Percentiles rank a stretch among this genome's conserved stretches.
These are phyloP conservation scores for Austrolebias charrua DNA, from an alignment of 2,797 vertebrate genomes.

Conservation along the genomic window DNA sequence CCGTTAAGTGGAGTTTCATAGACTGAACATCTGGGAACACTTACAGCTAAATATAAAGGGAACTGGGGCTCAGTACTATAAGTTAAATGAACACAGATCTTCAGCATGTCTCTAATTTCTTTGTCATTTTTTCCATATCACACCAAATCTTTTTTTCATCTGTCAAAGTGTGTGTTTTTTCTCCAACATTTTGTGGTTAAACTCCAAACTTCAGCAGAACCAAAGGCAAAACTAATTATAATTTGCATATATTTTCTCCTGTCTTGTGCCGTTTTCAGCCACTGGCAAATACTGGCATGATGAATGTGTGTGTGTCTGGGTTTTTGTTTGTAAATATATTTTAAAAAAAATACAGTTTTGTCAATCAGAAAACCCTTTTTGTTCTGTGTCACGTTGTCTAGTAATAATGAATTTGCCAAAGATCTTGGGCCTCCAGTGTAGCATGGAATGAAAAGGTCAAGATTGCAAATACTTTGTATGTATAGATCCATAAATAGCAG, in stretches of 20 bases:
- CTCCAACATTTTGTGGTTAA: slow-evolving; percentile 47
- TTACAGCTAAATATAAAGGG: slow-evolving; percentile 52
- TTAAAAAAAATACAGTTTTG: slow-evolving; percentile 5
- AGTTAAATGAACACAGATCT: slow-evolving; percentile 44
- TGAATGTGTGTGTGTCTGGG: slow-evolving; percentile 16
- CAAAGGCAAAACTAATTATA: slow-evolving; percentile 42
- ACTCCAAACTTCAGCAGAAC: slow-evolving; percentile 48
- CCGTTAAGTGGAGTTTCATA: slow-evolving; percentile 54
- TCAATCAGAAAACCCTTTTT: slow-evolving; percentile 1
- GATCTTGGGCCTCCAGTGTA: neutral
- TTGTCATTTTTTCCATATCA: slow-evolving; percentile 47
- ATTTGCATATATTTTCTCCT: slow-evolving; percentile 55
- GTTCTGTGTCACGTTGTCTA: neutral
- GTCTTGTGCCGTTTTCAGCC: slow-evolving; percentile 41
- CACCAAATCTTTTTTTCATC: slow-evolving; percentile 54
- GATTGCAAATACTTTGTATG: neutral
- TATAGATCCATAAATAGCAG: neutral
- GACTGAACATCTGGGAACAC: slow-evolving; percentile 69
- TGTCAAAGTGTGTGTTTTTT: slow-evolving; percentile 64
- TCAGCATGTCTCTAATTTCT: slow-evolving; percentile 30
- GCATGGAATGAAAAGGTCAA: neutral
- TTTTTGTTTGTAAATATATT: slow-evolving; percentile 8
- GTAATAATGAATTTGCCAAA: neutral
- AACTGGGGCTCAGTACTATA: slow-evolving; percentile 42
- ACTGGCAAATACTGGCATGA: slow-evolving; percentile 17